A percentile compares a stretch with the other conserved stretches of the same genome.
Conservation (phyloP, 1,140 invertebrate species). For the Trissolcus basalis region DNA sequence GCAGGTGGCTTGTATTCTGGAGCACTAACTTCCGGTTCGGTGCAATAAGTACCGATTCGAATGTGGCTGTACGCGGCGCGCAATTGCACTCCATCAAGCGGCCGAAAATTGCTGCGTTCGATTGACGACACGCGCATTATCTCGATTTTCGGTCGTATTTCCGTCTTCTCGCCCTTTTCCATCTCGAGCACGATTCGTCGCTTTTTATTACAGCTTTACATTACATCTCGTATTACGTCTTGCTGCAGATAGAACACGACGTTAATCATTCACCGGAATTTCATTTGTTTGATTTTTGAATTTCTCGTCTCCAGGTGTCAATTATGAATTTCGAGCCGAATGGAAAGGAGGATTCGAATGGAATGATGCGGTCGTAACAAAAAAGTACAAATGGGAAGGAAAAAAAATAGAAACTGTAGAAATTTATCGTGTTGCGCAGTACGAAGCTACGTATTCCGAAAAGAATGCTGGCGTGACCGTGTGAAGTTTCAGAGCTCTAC, state of each 20-base stretch:
- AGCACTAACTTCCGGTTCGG: constrained; percentile 64
- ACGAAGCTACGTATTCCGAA: constrained; percentile 42
- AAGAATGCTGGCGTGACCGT: constrained; percentile 55
- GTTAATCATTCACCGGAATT: constrained; percentile 4
- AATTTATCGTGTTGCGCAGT: constrained; percentile 37
- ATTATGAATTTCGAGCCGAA: background rate
- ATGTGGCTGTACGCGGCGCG: constrained; percentile 71
- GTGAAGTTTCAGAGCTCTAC: constrained; percentile 45
- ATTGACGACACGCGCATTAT: constrained; percentile 71
- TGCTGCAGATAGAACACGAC: constrained; percentile 19
- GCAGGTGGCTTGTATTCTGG: constrained; percentile 66
- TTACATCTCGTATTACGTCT: constrained; percentile 22
- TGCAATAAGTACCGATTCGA: constrained; percentile 70
- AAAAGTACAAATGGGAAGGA: background rate
- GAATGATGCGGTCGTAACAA: background rate
- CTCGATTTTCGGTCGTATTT: constrained; percentile 70
- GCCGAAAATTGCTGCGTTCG: constrained; percentile 69
- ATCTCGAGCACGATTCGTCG: constrained; percentile 15
- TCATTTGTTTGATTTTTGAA: background rate
- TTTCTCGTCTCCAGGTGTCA: background rate
- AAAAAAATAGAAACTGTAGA: constrained; percentile 24
- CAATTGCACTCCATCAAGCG: constrained; percentile 71
- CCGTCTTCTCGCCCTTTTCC: constrained; percentile 44
- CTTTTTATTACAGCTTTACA: constrained; percentile 3
- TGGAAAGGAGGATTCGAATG: background rate